Conservation (phyloP, 2,797 vertebrate genomes). For the Pelodytes ibericus region DNA sequence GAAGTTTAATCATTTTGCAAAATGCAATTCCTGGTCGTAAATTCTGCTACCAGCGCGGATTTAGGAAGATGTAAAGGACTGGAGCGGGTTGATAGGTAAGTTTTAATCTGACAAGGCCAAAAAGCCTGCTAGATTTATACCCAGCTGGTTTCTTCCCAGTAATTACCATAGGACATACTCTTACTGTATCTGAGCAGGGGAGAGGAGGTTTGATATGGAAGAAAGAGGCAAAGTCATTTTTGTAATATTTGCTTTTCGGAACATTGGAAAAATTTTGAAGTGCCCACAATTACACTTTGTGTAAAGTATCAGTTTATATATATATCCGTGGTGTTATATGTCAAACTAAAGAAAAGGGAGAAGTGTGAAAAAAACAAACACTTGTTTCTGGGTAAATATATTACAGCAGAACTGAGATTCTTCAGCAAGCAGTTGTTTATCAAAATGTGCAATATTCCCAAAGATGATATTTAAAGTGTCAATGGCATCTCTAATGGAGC, state of each 20-base stretch:
- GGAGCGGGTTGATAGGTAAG: conserved; percentile 76
- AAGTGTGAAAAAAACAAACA: conserved; percentile 12
- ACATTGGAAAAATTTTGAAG: conserved; percentile 53
- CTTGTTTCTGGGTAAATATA: conserved; percentile 5
- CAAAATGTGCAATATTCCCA: not conserved
- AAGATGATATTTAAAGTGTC: no score
- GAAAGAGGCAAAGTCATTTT: conserved; percentile 55
- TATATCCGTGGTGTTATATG: conserved; percentile 44
- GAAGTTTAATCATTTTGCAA: conserved; percentile 81
- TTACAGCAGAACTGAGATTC: not conserved
- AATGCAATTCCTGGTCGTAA: conserved; percentile 76
- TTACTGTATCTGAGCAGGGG: conserved; percentile 49
- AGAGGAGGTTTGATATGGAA: conserved; percentile 46
- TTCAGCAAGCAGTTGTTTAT: not conserved
- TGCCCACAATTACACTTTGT: conserved; percentile 53
- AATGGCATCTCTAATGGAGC: no score
- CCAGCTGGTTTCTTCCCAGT: conserved; percentile 70
- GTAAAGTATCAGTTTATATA: conserved; percentile 49
- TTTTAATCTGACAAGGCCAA: conserved; percentile 78
- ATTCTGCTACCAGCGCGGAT: conserved; percentile 76
- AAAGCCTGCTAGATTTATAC: conserved; percentile 77
- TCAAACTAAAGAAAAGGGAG: conserved; percentile 42
- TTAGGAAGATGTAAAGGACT: conserved; percentile 78
- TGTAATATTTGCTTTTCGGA: conserved; percentile 54
- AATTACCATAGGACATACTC: conserved; percentile 69